These are phyloP conservation scores for Uropsilus gracilis DNA, from an alignment of 2,113 vertebrate species.

Conservation along the genomic window DNA sequence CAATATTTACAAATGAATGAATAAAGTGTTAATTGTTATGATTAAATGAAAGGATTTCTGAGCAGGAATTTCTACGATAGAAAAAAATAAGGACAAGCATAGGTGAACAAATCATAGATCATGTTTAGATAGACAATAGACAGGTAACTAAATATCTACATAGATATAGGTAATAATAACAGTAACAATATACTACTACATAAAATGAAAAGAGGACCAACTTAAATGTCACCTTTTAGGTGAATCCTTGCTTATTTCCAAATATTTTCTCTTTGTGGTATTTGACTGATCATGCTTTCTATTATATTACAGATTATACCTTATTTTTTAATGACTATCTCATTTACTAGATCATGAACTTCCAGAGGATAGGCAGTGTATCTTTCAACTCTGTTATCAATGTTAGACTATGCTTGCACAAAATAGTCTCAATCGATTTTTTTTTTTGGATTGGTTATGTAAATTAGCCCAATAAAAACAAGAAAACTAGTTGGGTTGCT, in stretches of 20 bases:
- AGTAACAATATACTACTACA: neutral
- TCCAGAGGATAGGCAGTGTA: neutral
- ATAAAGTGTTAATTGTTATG: neutral
- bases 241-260: slow-evolving; percentile 9
- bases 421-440: neutral
- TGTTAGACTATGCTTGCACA: neutral
- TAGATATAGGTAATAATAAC: no score
- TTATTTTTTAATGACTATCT: neutral
- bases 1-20: neutral
- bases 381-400: slow-evolving; percentile 5
- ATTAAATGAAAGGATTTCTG: neutral
- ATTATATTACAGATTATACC: neutral
- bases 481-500: neutral
- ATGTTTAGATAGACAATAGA: no score
- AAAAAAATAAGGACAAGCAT: neutral
- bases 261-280: neutral
- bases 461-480: slow-evolving; percentile 12
- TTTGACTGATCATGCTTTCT: neutral
- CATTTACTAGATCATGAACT: neutral
- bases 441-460: neutral
- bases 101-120: no score
- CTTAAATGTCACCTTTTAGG: neutral
- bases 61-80: neutral
- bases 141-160: no score
- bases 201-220: slow-evolving; percentile 5